Conservation (phyloP, 2,797 vertebrate species). For the Falco rusticolus region DNA sequence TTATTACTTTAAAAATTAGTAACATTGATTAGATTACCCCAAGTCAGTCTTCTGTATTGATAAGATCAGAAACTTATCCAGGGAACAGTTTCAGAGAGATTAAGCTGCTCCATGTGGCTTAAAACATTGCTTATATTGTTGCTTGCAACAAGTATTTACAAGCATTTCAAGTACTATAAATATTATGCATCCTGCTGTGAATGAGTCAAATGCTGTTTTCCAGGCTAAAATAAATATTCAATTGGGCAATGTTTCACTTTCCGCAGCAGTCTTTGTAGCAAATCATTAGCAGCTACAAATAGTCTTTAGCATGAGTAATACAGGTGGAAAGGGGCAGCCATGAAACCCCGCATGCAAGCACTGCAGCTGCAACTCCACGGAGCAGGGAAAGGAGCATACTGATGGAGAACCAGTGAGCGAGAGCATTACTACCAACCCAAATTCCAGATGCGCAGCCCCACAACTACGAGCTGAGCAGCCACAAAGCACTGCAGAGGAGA, state of each 20-base stretch:
- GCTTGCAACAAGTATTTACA: background rate
- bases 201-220: conserved; percentile 37
- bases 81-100: background rate
- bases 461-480: background rate
- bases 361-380: background rate
- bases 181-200: conserved; percentile 28
- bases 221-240: conserved; percentile 1
- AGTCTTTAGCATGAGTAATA: background rate
- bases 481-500: background rate
- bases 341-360: background rate
- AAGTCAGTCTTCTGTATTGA: background rate
- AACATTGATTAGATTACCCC: background rate
- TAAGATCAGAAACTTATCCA: background rate
- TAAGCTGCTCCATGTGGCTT: background rate
- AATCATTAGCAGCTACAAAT: background rate
- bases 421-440: background rate
- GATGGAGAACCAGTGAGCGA: rapidly evolving
- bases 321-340: background rate
- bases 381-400: background rate
- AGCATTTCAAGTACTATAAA: conserved; percentile 40
- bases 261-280: background rate
- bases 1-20: conserved; percentile 20
- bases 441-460: rapidly evolving
- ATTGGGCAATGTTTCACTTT: background rate
- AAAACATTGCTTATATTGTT: conserved; percentile 15